Conservation (phyloP, 2,113 vertebrate species). For the Tupaia chinensis region DNA sequence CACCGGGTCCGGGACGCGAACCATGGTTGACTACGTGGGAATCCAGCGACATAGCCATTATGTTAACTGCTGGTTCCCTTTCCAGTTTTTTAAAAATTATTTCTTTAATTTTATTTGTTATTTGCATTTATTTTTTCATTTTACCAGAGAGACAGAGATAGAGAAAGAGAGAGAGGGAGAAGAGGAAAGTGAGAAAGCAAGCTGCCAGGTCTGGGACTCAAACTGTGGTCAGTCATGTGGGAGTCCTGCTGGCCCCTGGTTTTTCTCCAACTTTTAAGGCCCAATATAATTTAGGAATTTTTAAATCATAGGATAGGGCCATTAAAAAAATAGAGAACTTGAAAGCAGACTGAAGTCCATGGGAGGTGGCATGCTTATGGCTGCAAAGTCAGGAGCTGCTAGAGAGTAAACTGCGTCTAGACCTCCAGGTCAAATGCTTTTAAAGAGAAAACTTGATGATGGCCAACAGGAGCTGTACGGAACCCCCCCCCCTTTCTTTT, state of each 20-base stretch:
- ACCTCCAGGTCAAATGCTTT: background rate
- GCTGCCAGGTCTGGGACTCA: too few species aligned
- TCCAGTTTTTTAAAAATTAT: too few species aligned
- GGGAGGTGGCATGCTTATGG: background rate
- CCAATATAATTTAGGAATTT: conserved; percentile 31
- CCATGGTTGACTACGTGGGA: too few species aligned
- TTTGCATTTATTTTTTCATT: too few species aligned
- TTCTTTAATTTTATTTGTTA: too few species aligned
- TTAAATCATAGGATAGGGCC: background rate
- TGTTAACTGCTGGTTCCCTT: too few species aligned
- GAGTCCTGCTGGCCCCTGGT: background rate
- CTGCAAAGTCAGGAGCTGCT: background rate
- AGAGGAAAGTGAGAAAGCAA: too few species aligned
- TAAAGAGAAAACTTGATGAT: background rate
- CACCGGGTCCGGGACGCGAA: too few species aligned
- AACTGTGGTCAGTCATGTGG: too few species aligned
- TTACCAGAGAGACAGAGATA: too few species aligned
- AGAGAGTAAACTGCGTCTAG: conserved; percentile 9
- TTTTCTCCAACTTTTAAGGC: background rate
- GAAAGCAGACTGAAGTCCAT: background rate
- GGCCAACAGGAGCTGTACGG: background rate
- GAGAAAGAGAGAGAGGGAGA: too few species aligned
- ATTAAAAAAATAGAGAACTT: background rate
- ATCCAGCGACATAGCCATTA: too few species aligned
- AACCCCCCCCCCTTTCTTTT: background rate